phyloP scores from a whole-genome alignment of 2,888 invertebrate species.

The Minunthozetes semirufus region DNA sequence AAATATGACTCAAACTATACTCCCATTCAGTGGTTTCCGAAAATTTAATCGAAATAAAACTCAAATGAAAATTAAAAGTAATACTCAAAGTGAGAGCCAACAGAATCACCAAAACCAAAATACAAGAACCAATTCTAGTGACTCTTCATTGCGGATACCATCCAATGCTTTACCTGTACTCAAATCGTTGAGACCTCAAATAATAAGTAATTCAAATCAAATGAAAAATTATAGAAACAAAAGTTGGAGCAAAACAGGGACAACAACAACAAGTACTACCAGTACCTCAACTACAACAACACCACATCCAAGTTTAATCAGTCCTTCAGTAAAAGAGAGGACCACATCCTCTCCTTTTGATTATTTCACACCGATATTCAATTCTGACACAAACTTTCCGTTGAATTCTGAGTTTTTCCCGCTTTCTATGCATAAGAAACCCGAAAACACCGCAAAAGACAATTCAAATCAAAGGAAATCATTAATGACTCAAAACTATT shows the following conservation, averaged over 20 bases:
- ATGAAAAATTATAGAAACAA: neutral
- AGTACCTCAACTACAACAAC: neutral
- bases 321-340: neutral
- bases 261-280: neutral
- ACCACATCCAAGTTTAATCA: neutral
- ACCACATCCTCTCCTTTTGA: neutral
- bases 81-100: neutral
- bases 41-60: neutral
- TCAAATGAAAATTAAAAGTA: neutral
- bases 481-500: slow-evolving; percentile 6
- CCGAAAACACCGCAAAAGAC: neutral
- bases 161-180: neutral
- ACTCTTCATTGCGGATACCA: neutral
- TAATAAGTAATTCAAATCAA: neutral
- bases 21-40: neutral
- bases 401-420: neutral
- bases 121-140: neutral
- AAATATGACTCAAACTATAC: neutral
- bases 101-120: neutral
- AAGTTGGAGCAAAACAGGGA: neutral
- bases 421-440: neutral
- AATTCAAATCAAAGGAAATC: neutral
- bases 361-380: neutral
- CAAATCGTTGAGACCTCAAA: neutral
- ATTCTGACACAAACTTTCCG: neutral